phyloP scores from a whole-genome alignment of 2,888 invertebrate genomes.

The Deroplatys truncata region DNA sequence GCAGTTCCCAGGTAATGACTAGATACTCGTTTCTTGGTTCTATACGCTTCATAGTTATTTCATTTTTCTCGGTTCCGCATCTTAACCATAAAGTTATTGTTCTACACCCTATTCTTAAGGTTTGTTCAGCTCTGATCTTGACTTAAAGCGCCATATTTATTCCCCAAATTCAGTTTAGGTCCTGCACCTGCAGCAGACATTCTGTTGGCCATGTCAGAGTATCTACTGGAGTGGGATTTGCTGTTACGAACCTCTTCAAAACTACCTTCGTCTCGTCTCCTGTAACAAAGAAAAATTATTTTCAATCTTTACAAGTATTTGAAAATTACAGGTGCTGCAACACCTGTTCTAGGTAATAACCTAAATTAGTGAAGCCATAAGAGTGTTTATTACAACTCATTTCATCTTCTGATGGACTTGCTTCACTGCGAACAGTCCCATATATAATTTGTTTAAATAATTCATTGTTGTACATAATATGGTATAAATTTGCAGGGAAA shows the following conservation, averaged over 20 bases:
- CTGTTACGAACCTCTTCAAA: slow-evolving; percentile 58
- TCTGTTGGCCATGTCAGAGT: slow-evolving; percentile 44
- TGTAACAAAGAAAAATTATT: slow-evolving; percentile 27
- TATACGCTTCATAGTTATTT: neutral
- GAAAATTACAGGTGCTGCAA: no score
- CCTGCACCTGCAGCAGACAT: slow-evolving; percentile 45
- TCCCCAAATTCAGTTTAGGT: slow-evolving; percentile 56
- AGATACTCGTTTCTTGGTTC: neutral
- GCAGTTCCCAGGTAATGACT: neutral
- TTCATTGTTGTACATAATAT: no score
- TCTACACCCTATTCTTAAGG: neutral
- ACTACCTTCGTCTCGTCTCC: slow-evolving; percentile 51
- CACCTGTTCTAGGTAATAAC: no score
- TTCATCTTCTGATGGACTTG: no score
- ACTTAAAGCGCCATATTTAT: slow-evolving; percentile 60
- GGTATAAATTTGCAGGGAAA: no score
- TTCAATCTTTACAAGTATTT: neutral
- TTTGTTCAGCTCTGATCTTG: slow-evolving; percentile 51
- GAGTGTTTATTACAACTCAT: no score
- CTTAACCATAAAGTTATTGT: neutral
- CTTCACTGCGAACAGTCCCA: no score
- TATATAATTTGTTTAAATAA: no score
- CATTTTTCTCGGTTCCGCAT: neutral
- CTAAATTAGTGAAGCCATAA: no score
- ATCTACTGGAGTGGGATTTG: slow-evolving; percentile 46